phyloP scores from a whole-genome alignment of 2,888 invertebrate genomes.

The Perizoma affinitatum region DNA sequence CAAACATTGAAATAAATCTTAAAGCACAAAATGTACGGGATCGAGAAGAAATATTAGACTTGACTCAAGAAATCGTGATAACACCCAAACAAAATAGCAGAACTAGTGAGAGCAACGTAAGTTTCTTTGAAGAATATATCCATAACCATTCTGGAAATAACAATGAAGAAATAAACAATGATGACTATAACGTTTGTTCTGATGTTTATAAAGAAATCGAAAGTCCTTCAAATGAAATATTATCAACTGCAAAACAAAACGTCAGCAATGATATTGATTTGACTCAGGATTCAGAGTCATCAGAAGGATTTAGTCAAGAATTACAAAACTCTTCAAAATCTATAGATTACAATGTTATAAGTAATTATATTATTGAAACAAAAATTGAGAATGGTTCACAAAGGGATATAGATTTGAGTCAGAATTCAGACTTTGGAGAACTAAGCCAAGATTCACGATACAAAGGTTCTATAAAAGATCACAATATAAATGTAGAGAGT shows the following conservation, averaged over 20 bases:
- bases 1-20: constrained; percentile 8
- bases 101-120: constrained; percentile 33
- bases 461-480: constrained; percentile 3
- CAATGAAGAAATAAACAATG: not conserved
- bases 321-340: not conserved
- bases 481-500: constrained; percentile 3
- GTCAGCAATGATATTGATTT: constrained; percentile 54
- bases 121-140: constrained; percentile 56
- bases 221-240: not conserved
- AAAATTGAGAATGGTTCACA: constrained; percentile 11
- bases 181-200: not conserved
- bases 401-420: constrained; percentile 62
- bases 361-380: constrained; percentile 2
- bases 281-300: constrained; percentile 56
- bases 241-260: constrained; percentile 1
- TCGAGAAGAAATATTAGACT: constrained; percentile 8
- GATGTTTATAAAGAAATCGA: not conserved
- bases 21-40: constrained; percentile 15
- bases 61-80: constrained; percentile 8
- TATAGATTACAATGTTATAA: constrained; percentile 4
- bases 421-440: constrained; percentile 49
- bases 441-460: constrained; percentile 17
- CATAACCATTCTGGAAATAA: constrained; percentile 53
- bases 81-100: constrained; percentile 4
- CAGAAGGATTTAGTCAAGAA: constrained; percentile 33